Percentiles rank a stretch among this genome's conserved stretches.
These are phyloP conservation scores for Contarinia nasturtii DNA, from an alignment of 1,140 invertebrate species.

Conservation along the genomic window DNA sequence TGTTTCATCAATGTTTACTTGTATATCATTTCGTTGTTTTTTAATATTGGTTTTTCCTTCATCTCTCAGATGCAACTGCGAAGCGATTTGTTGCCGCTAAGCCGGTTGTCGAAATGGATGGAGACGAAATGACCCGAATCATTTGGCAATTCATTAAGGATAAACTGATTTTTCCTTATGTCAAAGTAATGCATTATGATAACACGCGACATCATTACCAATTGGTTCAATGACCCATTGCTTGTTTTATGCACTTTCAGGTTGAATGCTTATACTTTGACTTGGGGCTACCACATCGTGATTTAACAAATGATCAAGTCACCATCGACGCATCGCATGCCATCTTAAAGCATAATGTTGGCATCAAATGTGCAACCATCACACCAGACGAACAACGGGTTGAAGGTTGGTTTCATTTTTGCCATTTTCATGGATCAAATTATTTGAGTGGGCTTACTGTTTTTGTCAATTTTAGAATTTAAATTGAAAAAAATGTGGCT, in stretches of 20 bases:
- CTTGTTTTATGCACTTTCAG: slow-evolving; percentile 14
- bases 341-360: slow-evolving; percentile 76
- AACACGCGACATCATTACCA: neutral
- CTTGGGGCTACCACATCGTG: slow-evolving; percentile 63
- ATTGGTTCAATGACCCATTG: neutral
- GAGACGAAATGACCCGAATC: slow-evolving; percentile 81
- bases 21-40: neutral
- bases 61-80: neutral
- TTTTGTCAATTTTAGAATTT: slow-evolving; percentile 40
- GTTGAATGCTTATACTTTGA: slow-evolving; percentile 69
- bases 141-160: slow-evolving; percentile 85
- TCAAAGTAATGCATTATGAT: slow-evolving; percentile 37
- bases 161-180: slow-evolving; percentile 67
- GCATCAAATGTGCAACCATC: slow-evolving; percentile 82
- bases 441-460: neutral
- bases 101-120: slow-evolving; percentile 78
- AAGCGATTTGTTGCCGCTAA: slow-evolving; percentile 40
- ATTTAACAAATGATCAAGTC: slow-evolving; percentile 72
- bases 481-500: slow-evolving; percentile 88
- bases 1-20: neutral
- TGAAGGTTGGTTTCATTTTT: slow-evolving; percentile 42
- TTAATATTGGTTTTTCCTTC: neutral
- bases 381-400: slow-evolving; percentile 79
- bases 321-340: slow-evolving; percentile 75
- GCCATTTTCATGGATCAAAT: slow-evolving; percentile 1